Conservation (phyloP, 2,113 vertebrate species). For the Antigone vipio region DNA sequence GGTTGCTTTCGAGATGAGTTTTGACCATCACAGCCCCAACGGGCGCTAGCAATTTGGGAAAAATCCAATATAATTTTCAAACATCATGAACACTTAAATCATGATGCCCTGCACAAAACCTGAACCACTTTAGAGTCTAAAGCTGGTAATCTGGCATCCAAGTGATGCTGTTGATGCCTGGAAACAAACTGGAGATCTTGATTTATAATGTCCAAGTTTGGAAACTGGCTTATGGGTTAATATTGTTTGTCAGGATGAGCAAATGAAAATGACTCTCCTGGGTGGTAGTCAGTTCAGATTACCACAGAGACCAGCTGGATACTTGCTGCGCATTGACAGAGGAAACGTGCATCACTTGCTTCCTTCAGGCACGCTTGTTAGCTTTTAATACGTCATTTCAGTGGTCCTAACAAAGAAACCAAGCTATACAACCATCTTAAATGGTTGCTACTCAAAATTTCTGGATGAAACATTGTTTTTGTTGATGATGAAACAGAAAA, state of each 20-base stretch:
- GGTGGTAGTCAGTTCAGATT: neutral
- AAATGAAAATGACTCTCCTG: neutral
- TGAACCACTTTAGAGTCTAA: neutral
- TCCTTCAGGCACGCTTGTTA: neutral
- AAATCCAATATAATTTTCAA: neutral
- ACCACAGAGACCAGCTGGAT: neutral
- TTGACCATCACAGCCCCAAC: neutral
- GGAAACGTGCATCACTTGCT: neutral
- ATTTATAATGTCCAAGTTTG: neutral
- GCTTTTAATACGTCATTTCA: neutral
- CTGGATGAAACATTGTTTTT: neutral
- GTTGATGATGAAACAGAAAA: neutral
- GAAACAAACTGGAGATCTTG: neutral
- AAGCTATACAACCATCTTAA: neutral
- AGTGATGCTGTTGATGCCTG: neutral
- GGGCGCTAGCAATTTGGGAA: neutral
- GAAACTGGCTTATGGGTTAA: neutral
- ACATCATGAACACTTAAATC: neutral
- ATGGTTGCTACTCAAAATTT: neutral
- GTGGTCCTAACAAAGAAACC: neutral
- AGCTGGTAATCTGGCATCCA: neutral
- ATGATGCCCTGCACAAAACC: neutral
- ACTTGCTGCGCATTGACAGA: neutral
- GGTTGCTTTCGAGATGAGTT: neutral
- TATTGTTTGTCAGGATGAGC: neutral